Evolutionary conservation across 2,888 invertebrate genomes (phyloP).

Genomic region (Cantharis rustica): DNA sequence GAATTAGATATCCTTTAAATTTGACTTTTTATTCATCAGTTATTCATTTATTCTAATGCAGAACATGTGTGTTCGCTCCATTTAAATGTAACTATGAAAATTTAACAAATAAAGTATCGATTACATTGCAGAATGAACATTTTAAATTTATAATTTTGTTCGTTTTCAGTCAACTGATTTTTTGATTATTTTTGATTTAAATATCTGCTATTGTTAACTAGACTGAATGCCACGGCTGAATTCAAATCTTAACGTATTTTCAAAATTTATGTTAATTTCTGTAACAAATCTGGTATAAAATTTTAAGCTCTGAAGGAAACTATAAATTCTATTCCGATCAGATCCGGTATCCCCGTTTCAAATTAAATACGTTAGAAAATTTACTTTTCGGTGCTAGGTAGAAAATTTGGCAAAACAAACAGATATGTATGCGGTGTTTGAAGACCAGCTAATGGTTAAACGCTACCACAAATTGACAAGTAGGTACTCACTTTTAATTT

Average conservation of each 20-base stretch:
- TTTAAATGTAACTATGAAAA: conserved; percentile 21
- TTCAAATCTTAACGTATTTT: conserved; percentile 3
- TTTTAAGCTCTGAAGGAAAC: neutral
- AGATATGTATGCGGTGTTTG: neutral
- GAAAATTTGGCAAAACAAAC: neutral
- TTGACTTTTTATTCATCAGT: conserved; percentile 46
- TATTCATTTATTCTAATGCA: conserved; percentile 48
- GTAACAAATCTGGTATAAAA: neutral
- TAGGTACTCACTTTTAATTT: neutral
- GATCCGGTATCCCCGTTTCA: neutral
- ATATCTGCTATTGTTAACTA: conserved; percentile 14
- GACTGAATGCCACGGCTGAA: neutral
- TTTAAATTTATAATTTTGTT: conserved; percentile 19
- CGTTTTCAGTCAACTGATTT: conserved; percentile 23
- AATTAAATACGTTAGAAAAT: neutral
- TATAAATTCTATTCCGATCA: neutral
- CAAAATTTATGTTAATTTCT: conserved; percentile 1
- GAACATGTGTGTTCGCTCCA: conserved; percentile 42
- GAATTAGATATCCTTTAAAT: conserved; percentile 44
- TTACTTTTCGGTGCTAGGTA: neutral
- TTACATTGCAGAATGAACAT: conserved; percentile 39
- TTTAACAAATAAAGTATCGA: conserved; percentile 43
- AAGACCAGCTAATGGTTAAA: neutral
- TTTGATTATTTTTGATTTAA: conserved; percentile 18
- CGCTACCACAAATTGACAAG: neutral